Percentiles rank a stretch among this genome's conserved stretches.
phyloP scores from a whole-genome alignment of 2,113 vertebrate genomes.

The Acrocephalus kingi region DNA sequence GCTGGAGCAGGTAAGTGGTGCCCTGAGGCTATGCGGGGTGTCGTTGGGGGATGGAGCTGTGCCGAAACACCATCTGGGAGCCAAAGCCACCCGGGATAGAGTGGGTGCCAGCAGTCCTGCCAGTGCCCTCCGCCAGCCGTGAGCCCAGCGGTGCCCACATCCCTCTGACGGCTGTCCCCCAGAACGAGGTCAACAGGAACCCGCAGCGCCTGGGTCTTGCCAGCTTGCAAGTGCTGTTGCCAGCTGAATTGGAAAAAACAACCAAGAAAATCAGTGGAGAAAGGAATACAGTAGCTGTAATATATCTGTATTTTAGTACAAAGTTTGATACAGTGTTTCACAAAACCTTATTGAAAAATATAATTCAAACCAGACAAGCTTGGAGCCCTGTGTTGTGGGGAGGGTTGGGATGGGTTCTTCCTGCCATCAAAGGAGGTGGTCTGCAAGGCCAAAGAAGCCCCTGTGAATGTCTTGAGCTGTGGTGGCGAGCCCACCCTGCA shows the following conservation, averaged over 20 bases:
- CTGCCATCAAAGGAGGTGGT: not conserved
- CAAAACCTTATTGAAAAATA: slow-evolving; percentile 74
- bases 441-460: not conserved
- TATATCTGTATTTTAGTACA: slow-evolving; percentile 76
- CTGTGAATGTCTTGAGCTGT: not conserved
- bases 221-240: not conserved
- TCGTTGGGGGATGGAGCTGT: not conserved
- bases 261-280: slow-evolving; percentile 54
- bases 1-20: slow-evolving; percentile 9
- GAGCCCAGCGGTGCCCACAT: not conserved
- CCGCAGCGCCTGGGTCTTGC: not conserved
- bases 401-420: not conserved
- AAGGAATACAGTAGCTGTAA: slow-evolving; percentile 75
- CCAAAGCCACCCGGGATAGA: not conserved
- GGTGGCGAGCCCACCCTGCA: not conserved
- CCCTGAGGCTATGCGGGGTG: not conserved
- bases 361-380: slow-evolving; percentile 56
- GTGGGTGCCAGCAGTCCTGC: not conserved
- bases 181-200: not conserved
- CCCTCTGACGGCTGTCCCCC: not conserved
- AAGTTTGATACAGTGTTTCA: slow-evolving; percentile 76
- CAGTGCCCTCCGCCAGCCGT: not conserved
- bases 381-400: not conserved
- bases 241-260: slow-evolving; percentile 42
- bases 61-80: not conserved